A percentile compares a stretch with the other conserved stretches of the same genome.
These are phyloP conservation scores for Strigamia transsilvanica DNA, from an alignment of 2,888 invertebrate genomes.

Conservation along the genomic window DNA sequence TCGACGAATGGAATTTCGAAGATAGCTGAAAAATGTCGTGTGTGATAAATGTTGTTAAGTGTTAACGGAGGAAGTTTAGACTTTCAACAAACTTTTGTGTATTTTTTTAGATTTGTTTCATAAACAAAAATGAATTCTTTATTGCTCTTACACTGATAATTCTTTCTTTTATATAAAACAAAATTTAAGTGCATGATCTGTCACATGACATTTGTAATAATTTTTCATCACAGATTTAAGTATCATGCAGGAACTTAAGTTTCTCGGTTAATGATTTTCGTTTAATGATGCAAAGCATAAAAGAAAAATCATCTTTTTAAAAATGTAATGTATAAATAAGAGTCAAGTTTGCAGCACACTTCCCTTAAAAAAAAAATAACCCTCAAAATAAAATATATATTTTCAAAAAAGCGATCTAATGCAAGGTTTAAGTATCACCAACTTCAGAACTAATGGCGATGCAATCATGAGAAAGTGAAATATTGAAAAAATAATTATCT, in stretches of 20 bases:
- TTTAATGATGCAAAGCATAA: not conserved
- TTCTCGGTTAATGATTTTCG: slow-evolving; percentile 18
- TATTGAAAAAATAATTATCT: not conserved
- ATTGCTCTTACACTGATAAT: slow-evolving; percentile 21
- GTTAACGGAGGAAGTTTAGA: too few species aligned
- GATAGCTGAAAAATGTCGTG: not conserved
- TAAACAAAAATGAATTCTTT: slow-evolving; percentile 25
- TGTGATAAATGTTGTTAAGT: too few species aligned
- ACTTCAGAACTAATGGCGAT: not conserved
- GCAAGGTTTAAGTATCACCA: too few species aligned
- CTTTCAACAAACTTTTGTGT: not conserved
- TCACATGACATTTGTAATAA: not conserved
- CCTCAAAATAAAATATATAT: too few species aligned
- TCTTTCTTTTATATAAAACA: slow-evolving; percentile 5
- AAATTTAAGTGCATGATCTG: slow-evolving; percentile 35
- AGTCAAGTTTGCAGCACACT: too few species aligned
- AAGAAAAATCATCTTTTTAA: not conserved
- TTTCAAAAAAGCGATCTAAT: too few species aligned
- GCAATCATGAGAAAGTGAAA: not conserved
- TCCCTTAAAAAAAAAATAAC: too few species aligned
- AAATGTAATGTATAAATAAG: too few species aligned
- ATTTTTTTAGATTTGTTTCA: not conserved
- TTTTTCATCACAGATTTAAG: slow-evolving; percentile 24
- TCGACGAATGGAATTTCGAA: not conserved
- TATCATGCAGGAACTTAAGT: slow-evolving; percentile 24